Base-by-base conservation (phyloP, 2,113 vertebrate genomes). In the Naja naja region DNA sequence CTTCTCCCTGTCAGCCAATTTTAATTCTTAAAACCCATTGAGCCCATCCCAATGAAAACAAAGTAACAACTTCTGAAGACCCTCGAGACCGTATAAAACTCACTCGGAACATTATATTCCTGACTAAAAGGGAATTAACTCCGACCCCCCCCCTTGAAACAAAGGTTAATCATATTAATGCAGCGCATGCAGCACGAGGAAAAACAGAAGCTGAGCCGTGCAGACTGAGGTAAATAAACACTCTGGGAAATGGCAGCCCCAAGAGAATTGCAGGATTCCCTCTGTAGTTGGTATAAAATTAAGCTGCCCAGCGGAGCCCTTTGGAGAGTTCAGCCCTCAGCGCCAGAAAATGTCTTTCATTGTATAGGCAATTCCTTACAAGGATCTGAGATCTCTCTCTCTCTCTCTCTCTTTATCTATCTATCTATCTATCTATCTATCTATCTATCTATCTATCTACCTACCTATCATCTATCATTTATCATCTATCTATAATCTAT, bases 201-300 rank as follows among this genome's bases (percentile, higher is more conserved):
- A 93, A 96, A 96, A 92, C 94, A 95, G 58, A 90, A 43, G 89
- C 23, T 0, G 90, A 94, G 90, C 25, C 94, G 94, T 16, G 94
- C 91, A 93, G 93, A 89, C 45, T 94, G 11, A 93, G 94, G 95
- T 94, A 93, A 95, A 94, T 89, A 92, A 94, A 93, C 96, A 93
- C 87, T 43, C 64, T 14, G 69, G 56, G 91, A 95, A 92, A 93
- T 89, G 96, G 96, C n/a, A 94, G 93, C 87, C 94, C 27, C 86
- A 22, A n/a, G 95, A 94, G 96, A 94, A 58, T 93, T 81, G 7
- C 92, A 93, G 88, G 74, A 89, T 93, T 47, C 86, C 85, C 93
- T 94, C 5, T 0, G 22, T 2, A n/a, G 74, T 6, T 6, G 3
- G 91, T 52, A 86, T 91, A 90, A 95, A 96, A 93, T 54, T 39